Percentiles rank a stretch among this genome's conserved stretches.
phyloP scores from a whole-genome alignment of 2,113 vertebrate species.

The Pyxicephalus adspersus region DNA sequence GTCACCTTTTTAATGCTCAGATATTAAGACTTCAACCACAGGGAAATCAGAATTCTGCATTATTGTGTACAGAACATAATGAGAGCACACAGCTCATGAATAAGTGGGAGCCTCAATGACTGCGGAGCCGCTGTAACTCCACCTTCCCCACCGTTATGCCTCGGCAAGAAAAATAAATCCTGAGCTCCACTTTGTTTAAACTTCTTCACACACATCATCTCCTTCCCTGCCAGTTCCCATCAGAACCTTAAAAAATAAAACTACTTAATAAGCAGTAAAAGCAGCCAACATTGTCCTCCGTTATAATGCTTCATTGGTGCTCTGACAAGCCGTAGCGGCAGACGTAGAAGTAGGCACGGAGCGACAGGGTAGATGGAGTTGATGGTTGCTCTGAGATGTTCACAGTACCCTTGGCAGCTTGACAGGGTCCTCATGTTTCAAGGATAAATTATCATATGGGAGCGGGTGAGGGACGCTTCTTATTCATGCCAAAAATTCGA shows the following conservation, averaged over 20 bases:
- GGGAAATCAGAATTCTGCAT: too few species aligned
- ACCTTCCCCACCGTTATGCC: too few species aligned
- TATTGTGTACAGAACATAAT: too few species aligned
- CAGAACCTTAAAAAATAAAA: conserved; percentile 2
- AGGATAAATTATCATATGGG: conserved; percentile 36
- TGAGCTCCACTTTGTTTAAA: neutral
- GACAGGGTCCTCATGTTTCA: conserved; percentile 17
- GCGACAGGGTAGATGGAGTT: conserved; percentile 20
- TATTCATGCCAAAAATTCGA: neutral
- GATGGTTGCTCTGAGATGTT: conserved; percentile 19
- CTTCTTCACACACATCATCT: neutral
- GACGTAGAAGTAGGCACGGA: conserved; percentile 17
- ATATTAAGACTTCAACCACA: too few species aligned
- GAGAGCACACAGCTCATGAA: too few species aligned
- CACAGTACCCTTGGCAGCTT: conserved; percentile 19
- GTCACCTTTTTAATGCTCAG: too few species aligned
- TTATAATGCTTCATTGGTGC: conserved; percentile 36
- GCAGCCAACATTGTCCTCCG: neutral
- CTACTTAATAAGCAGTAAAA: conserved; percentile 19
- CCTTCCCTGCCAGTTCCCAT: neutral
- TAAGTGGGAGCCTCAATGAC: too few species aligned
- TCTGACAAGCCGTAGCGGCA: conserved; percentile 28
- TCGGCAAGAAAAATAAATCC: neutral
- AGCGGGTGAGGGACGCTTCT: neutral
- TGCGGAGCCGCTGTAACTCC: too few species aligned